phyloP scores from a whole-genome alignment of 2,888 invertebrate genomes.

The Erebia epiphron region DNA sequence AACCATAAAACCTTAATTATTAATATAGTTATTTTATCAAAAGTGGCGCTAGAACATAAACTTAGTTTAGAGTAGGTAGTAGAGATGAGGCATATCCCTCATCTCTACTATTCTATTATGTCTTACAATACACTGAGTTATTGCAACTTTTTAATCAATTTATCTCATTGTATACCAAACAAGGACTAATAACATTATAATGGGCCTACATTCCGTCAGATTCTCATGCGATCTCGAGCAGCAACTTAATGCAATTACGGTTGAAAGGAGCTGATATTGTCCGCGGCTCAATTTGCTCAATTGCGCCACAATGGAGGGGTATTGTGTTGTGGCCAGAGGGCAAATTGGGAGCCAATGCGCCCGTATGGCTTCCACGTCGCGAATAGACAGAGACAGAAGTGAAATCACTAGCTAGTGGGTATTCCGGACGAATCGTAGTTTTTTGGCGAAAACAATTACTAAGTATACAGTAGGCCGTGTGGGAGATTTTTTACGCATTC shows the following conservation, averaged over 20 bases:
- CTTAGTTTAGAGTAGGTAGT: no score
- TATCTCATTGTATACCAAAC: neutral
- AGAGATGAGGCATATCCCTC: no score
- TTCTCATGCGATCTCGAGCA: slow-evolving; percentile 19
- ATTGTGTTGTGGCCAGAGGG: slow-evolving; percentile 32
- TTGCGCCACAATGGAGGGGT: slow-evolving; percentile 48
- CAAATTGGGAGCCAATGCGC: slow-evolving; percentile 49
- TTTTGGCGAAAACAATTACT: no score
- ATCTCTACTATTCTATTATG: no score
- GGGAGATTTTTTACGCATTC: no score
- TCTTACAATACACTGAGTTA: neutral
- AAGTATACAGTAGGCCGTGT: no score
- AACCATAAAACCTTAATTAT: no score
- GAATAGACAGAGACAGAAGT: neutral
- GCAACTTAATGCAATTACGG: slow-evolving; percentile 46
- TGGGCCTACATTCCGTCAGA: neutral
- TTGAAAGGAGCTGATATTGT: slow-evolving; percentile 46
- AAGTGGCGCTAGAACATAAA: neutral
- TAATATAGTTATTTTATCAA: no score
- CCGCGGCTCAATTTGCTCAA: slow-evolving; percentile 39
- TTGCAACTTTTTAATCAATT: slow-evolving; percentile 14
- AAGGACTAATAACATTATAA: slow-evolving; percentile 9
- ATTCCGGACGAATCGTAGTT: no score
- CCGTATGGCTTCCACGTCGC: slow-evolving; percentile 46
- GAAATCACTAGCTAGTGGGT: no score